Base-by-base conservation (phyloP, 2,888 invertebrate genomes). In the Callinectes sapidus region DNA sequence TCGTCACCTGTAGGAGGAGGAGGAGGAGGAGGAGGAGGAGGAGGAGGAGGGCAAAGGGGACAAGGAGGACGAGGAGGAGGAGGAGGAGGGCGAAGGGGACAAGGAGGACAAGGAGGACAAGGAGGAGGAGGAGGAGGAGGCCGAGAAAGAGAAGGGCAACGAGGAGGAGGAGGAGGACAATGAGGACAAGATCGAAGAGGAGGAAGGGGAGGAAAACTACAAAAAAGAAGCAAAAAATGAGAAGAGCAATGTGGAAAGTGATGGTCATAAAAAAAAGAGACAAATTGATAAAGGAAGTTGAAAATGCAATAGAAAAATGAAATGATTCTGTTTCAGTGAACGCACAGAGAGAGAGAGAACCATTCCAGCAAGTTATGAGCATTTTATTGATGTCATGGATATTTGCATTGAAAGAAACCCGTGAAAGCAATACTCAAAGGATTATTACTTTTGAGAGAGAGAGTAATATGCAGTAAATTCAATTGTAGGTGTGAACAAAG, bases 1-100 rank as follows among this genome's bases (percentile, higher is more conserved):
- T 28, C 71, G 71, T 71, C 71, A 71, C 71, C 71, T 71, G 71
- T 71, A 77, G 77, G 77, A 77, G 32, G 32, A 77, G 77, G 32
- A 77, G 32, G 77, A 77, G 77, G 1, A 77, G 32, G 77, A 77
- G 77, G 32, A 77, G 32, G 77, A 77, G 77, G 32, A 77, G 32
- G 77, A 77, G 77, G 77, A 77, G 10, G 77, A 77, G 32, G 77
- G 14, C 0, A 13, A 77, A 10, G 28, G 32, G 6, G 32, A 32
- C 1, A 13, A 77, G 5, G 32, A 77, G 6, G 32, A 32, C 6
- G 32, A 32, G 32, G 28, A 28, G 10, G 32, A 39, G 77, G 77
- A 32, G 10, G 32, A 77, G 77, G 28, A 14, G 32, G 77, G 10
- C 0, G 32, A 32, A 32, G 28, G 32, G 13, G 14, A 77, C 2